These are phyloP conservation scores for Clitarchus hookeri DNA, from an alignment of 2,888 invertebrate species.

Conservation along the genomic window DNA sequence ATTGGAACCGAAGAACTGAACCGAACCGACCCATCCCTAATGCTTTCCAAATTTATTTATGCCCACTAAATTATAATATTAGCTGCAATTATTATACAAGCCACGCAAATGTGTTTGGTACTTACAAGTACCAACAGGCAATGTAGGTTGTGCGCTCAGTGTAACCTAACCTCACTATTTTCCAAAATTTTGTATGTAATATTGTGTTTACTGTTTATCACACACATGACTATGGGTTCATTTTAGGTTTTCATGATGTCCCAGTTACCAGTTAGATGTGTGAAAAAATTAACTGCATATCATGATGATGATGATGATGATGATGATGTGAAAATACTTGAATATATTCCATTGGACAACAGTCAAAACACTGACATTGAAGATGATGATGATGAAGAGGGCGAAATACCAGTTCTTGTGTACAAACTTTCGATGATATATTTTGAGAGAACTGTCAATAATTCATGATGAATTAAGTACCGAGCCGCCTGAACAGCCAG, in stretches of 20 bases:
- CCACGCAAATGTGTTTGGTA: background rate
- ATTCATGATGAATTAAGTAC: background rate
- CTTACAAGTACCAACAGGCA: background rate
- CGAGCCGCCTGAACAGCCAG: background rate
- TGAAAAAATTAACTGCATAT: background rate
- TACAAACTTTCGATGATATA: background rate
- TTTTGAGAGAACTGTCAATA: background rate
- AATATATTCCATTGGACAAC: background rate
- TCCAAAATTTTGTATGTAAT: background rate
- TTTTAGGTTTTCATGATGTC: background rate
- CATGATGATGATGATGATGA: background rate
- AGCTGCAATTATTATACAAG: background rate
- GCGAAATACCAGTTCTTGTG: background rate
- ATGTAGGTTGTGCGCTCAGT: background rate
- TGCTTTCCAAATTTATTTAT: background rate
- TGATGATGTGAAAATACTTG: background rate
- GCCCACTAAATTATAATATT: background rate
- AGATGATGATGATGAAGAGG: background rate
- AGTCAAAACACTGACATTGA: background rate
- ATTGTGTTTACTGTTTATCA: background rate
- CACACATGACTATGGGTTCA: background rate
- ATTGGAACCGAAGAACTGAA: too few species aligned
- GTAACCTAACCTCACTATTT: background rate
- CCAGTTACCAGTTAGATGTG: background rate
- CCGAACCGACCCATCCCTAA: too few species aligned